phyloP scores from a whole-genome alignment of 2,797 vertebrate genomes.

The Aeoliscus strigatus region DNA sequence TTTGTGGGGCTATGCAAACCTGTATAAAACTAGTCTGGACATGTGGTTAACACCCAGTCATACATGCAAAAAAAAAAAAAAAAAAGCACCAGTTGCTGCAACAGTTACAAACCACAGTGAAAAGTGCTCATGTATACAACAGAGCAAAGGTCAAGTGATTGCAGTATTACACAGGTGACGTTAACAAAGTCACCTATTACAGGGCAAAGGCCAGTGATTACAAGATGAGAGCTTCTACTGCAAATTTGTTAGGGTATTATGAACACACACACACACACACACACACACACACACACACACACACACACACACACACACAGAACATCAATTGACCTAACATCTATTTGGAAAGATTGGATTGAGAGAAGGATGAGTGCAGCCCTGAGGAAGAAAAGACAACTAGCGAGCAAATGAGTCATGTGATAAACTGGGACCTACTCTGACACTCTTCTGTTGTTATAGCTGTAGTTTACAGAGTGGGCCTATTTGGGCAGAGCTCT shows the following conservation, averaged over 20 bases:
- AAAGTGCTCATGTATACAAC: conserved; percentile 7
- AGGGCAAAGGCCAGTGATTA: conserved; percentile 53
- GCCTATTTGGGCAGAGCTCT: conserved; percentile 11
- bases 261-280: not conserved
- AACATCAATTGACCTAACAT: too few species aligned
- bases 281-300: not conserved
- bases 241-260: conserved; percentile 19
- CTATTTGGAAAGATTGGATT: not conserved
- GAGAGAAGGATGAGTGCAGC: conserved; percentile 1
- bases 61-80: too few species aligned
- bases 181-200: conserved; percentile 44
- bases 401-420: conserved; percentile 11
- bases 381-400: conserved; percentile 4
- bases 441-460: conserved; percentile 39
- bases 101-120: conserved; percentile 1
- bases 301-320: not conserved
- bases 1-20: too few species aligned
- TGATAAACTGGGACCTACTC: conserved; percentile 14
- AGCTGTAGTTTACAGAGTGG: conserved; percentile 18
- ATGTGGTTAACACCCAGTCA: too few species aligned
- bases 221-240: conserved; percentile 11
- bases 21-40: too few species aligned
- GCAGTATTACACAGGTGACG: conserved; percentile 51
- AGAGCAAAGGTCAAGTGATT: conserved; percentile 60
- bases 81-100: not conserved